A percentile compares a stretch with the other conserved stretches of the same genome.
These are phyloP conservation scores for Drosophila nikananu DNA, from an alignment of 1,140 invertebrate species.

Conservation along the genomic window DNA sequence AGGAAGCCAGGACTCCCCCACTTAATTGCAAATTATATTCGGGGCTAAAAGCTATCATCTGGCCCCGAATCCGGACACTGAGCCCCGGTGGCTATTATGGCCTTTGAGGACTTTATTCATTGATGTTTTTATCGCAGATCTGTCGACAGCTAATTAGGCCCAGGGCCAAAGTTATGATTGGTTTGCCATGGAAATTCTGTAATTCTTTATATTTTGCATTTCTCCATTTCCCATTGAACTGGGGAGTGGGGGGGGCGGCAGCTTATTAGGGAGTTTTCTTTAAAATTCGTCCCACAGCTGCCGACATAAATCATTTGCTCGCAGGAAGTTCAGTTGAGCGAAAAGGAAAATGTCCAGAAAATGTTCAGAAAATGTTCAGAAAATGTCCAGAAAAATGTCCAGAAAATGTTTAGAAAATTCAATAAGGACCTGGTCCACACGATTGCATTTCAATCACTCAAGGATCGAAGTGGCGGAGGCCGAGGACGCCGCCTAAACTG, in stretches of 20 bases:
- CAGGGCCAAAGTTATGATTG: conserved; percentile 23
- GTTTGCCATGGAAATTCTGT: conserved; percentile 2
- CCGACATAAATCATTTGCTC: conserved; percentile 21
- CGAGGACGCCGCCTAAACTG: conserved; percentile 59
- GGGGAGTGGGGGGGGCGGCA: too few species aligned
- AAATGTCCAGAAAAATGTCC: not conserved
- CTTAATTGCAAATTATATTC: conserved; percentile 31
- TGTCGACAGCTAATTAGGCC: conserved; percentile 39
- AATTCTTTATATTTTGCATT: not conserved
- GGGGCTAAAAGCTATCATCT: conserved; percentile 34
- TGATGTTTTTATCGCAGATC: conserved; percentile 32
- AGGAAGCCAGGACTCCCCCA: not conserved
- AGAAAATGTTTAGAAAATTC: conserved; percentile 11
- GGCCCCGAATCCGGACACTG: conserved; percentile 11
- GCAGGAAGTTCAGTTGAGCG: conserved; percentile 18
- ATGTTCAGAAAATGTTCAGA: not conserved
- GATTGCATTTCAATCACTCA: conserved; percentile 51
- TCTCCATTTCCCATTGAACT: conserved; percentile 2
- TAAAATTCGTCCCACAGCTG: conserved; percentile 6
- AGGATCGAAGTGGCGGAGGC: not conserved
- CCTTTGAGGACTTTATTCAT: conserved; percentile 29
- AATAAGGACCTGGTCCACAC: conserved; percentile 37
- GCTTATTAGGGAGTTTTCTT: not conserved
- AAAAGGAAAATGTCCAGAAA: not conserved
- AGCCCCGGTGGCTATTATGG: conserved; percentile 14